phyloP scores from a whole-genome alignment of 2,888 invertebrate genomes.

The Chouioia cunea region DNA sequence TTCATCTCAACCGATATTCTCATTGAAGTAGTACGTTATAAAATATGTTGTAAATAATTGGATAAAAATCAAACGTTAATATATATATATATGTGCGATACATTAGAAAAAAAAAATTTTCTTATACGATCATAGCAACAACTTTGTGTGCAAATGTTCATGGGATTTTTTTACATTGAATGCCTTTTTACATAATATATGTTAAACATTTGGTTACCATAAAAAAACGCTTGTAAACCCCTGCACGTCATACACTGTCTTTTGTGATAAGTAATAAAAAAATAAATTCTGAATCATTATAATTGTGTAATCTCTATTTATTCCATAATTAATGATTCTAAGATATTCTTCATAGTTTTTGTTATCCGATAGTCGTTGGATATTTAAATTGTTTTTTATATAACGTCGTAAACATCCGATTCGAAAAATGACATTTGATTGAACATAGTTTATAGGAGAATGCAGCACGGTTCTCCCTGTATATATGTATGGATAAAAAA shows the following conservation, averaged over 20 bases:
- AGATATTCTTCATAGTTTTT: too few relatives aligned
- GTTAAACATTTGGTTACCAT: conserved; percentile 10
- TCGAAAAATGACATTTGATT: too few relatives aligned
- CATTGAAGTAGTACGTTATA: conserved; percentile 27
- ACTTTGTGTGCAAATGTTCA: conserved; percentile 12
- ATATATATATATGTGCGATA: conserved; percentile 2
- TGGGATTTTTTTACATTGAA: conserved; percentile 7
- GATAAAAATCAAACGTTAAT: neutral
- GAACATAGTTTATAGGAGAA: too few relatives aligned
- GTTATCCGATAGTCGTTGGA: too few relatives aligned
- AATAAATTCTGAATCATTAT: too few relatives aligned
- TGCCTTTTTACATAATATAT: conserved; percentile 19
- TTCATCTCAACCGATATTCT: conserved; percentile 29
- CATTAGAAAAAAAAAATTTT: conserved; percentile 28
- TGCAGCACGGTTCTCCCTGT: too few relatives aligned
- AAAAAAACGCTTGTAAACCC: conserved; percentile 20
- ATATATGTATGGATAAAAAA: too few relatives aligned
- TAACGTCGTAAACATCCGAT: too few relatives aligned
- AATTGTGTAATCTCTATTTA: too few relatives aligned
- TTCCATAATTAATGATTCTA: too few relatives aligned
- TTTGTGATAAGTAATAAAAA: conserved; percentile 31
- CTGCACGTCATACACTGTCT: conserved; percentile 18
- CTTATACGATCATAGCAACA: conserved; percentile 17
- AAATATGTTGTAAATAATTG: conserved; percentile 38
- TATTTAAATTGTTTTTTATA: too few relatives aligned